Base-by-base conservation (phyloP, 2,113 vertebrate genomes). In the Picathartes gymnocephalus region DNA sequence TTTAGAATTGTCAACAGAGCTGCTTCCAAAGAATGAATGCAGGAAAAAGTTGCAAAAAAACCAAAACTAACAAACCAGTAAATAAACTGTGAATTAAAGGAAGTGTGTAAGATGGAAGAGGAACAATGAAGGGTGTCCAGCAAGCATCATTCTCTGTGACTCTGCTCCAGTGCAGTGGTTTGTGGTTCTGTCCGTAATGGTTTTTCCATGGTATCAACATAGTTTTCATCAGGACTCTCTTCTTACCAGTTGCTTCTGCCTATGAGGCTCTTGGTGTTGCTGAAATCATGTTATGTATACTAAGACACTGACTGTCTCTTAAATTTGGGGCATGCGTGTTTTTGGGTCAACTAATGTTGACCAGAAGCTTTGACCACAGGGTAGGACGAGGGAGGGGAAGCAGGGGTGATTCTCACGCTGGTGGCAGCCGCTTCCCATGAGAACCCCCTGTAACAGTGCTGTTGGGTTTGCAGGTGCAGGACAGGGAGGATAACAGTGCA, bases 351-450 rank as follows among this genome's bases (percentile, higher is more conserved):
- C 57, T 94, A 76, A 90, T 45, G 45, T 31, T 4, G 19, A 56
- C 35, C 90, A 94, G 90, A 87, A 85, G 15, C 10, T 85, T 91
- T 85, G 73, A 60, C 70, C 57, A 48, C 11, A n/a, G 70, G 2
- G 33, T 53, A 51, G 84, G 53, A 79, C 47, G 64, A 90, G 53
- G 81, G 91, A 87, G 65, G 60, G 92, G 35, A 81, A 48, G 72
- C 64, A 79, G 53, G 56, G 40, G 50, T 14, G 61, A 48, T 91
- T 95, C 92, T 89, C 95, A 96, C 22, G n/a, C 78, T 85, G 73
- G 66, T 60, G 78, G 81, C 65, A 71, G n/a, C 13, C 44, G 3
- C 88, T 96, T 95, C 95, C 73, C 93, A 95, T 3, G 96, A 72
- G 93, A 96, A 96, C 37, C 31, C 47, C 39, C 69, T 7, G 9